Conservation (phyloP, 2,113 vertebrate genomes). For the Oxyruncus cristatus region DNA sequence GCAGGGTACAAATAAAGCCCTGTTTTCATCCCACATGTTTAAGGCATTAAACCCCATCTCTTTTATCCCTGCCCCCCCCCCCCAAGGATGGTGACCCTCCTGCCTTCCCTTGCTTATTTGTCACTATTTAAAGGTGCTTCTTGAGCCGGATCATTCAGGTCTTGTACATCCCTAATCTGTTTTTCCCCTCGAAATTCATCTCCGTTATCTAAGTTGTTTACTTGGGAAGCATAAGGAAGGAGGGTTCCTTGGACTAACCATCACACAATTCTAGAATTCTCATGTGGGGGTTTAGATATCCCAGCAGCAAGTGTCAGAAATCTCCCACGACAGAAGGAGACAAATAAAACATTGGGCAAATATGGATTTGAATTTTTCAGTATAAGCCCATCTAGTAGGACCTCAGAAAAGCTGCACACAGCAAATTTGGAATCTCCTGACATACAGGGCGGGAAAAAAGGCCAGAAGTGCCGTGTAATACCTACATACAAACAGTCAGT, state of each 20-base stretch:
- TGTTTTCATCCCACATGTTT: neutral
- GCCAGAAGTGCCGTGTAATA: neutral
- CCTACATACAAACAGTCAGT: neutral
- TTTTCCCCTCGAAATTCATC: neutral
- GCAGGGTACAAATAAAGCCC: neutral
- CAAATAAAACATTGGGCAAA: neutral
- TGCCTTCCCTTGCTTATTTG: neutral
- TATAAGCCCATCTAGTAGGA: neutral
- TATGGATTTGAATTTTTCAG: neutral
- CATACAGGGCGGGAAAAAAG: neutral
- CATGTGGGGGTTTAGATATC: neutral
- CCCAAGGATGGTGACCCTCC: neutral
- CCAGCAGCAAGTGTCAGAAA: neutral
- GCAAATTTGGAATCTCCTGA: neutral
- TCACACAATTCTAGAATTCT: neutral
- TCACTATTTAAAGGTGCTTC: constrained; percentile 14
- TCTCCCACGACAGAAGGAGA: neutral
- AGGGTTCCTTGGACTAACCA: neutral
- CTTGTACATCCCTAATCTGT: neutral
- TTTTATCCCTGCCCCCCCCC: neutral
- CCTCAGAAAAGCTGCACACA: neutral
- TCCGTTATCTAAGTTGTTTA: neutral
- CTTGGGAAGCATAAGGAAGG: neutral
- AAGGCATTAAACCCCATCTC: neutral
- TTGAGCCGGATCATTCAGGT: neutral